Conservation (phyloP, 2,113 vertebrate genomes). For the Lathamus discolor region DNA sequence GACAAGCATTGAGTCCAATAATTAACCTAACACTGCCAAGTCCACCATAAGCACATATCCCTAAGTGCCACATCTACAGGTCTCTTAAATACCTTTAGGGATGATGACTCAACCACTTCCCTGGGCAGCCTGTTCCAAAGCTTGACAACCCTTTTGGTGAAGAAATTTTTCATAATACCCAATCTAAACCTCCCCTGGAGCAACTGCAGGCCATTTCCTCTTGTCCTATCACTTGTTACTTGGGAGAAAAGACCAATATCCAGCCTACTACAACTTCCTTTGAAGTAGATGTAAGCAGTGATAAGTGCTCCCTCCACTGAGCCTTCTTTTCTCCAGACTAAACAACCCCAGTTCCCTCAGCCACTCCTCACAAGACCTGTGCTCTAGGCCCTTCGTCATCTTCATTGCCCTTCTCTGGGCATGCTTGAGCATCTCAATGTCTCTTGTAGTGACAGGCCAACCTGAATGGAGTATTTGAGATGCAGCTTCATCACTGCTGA, state of each 20-base stretch:
- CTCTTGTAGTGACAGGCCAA: background rate
- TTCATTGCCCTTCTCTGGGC: background rate
- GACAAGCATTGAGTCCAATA: fast-evolving
- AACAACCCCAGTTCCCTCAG: background rate
- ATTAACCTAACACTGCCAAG: background rate
- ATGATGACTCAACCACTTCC: background rate
- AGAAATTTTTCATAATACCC: background rate
- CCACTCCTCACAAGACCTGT: background rate
- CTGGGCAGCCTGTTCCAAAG: background rate
- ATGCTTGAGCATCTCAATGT: background rate
- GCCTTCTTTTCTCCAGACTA: background rate
- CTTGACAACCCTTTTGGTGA: background rate
- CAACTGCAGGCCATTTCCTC: background rate
- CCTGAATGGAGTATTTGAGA: background rate
- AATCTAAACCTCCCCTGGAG: background rate
- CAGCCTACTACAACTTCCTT: background rate
- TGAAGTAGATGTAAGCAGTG: background rate
- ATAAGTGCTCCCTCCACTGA: background rate
- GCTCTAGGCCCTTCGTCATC: background rate
- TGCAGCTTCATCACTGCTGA: background rate
- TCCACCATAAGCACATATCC: fast-evolving
- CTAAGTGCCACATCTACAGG: background rate
- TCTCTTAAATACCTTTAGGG: background rate
- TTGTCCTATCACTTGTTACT: background rate
- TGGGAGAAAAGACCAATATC: background rate